Percentiles rank a stretch among this genome's conserved stretches.
phyloP scores from a whole-genome alignment of 2,797 vertebrate species.

The Helostoma temminkii region DNA sequence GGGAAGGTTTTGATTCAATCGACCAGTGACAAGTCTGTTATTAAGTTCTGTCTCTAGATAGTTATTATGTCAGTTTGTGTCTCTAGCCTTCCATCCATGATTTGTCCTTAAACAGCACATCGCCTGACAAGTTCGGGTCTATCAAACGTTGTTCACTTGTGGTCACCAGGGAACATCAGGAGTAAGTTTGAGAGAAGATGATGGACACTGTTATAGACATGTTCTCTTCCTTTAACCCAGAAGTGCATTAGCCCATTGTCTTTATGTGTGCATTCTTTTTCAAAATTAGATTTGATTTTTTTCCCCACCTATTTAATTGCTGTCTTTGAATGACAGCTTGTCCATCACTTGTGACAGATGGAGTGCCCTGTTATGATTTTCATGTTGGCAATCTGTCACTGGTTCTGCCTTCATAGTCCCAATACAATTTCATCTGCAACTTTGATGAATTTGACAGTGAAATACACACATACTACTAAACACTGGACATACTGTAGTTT shows the following conservation, averaged over 20 bases:
- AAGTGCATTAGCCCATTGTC: not conserved
- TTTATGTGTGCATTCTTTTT: not conserved
- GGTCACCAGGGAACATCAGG: conserved; percentile 31
- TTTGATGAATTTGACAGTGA: conserved; percentile 27
- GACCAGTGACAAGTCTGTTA: conserved; percentile 44
- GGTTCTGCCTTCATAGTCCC: conserved; percentile 32
- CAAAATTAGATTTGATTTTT: conserved; percentile 7
- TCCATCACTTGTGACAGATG: conserved; percentile 50
- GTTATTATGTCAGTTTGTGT: conserved; percentile 52
- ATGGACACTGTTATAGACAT: not conserved
- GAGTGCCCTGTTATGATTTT: conserved; percentile 43
- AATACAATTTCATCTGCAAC: conserved; percentile 15
- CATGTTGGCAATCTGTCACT: conserved; percentile 44
- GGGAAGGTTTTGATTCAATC: conserved; percentile 38
- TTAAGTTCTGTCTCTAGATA: conserved; percentile 48
- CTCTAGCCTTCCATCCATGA: conserved; percentile 41
- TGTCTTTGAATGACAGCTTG: conserved; percentile 47
- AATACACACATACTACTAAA: not conserved
- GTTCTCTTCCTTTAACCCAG: conserved; percentile 19
- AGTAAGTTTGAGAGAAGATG: conserved; percentile 23
- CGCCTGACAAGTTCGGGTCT: conserved; percentile 50
- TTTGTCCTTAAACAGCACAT: conserved; percentile 42
- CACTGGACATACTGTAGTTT: too few species aligned
- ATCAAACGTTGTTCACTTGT: conserved; percentile 48
- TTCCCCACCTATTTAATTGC: conserved; percentile 25